Evolutionary conservation across 2,797 vertebrate species (phyloP), one percentile per base, ranked within the genome.

Genomic region (Xerus rutilus): DNA sequence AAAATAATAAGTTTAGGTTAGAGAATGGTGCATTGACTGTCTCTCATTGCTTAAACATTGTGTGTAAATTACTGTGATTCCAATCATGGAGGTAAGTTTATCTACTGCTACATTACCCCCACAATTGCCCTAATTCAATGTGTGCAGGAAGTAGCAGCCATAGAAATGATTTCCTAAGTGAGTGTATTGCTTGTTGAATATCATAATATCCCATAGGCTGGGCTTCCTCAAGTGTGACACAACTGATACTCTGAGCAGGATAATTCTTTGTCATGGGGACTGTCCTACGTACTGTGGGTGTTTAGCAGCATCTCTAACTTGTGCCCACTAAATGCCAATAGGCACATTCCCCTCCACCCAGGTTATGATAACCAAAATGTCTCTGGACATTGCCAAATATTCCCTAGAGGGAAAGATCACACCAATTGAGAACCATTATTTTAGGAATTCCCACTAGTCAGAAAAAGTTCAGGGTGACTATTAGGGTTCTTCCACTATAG

Each of bases 1-100:
- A 65, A 93, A 82, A 30, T 18, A n/a, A 65, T 49, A 35, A n/a
- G 73, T 83, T 93, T 23, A 45, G 32, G 78, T 78, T 88, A 59
- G 57, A 92, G 49, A 88, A 74, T 9, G 28, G 39, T 8, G 3
- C 47, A 7, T 4, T 93, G 30, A 32, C 76, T 65, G 39, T 14
- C 14, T 76, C 39, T 78, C 39, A 21, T 14, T 67, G 54, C 2
- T 64, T 85, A 25, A 73, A 62, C 4, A 39, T 47, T 52, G 64
- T 28, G 25, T 52, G 21, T 69, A 77, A 62, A 69, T 2, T 62
- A 17, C 20, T 76, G 49, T 52, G 49, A 47, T 57, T 64, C 35
- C 70, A 64, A 28, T 73, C 30, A 23, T 8, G 39, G 43, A 84
- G 74, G 10, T 73, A n/a, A 64, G 52, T 30, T 78, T 43, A 70